Conservation (phyloP, 2,888 invertebrate species). For the Merodon equestris region DNA sequence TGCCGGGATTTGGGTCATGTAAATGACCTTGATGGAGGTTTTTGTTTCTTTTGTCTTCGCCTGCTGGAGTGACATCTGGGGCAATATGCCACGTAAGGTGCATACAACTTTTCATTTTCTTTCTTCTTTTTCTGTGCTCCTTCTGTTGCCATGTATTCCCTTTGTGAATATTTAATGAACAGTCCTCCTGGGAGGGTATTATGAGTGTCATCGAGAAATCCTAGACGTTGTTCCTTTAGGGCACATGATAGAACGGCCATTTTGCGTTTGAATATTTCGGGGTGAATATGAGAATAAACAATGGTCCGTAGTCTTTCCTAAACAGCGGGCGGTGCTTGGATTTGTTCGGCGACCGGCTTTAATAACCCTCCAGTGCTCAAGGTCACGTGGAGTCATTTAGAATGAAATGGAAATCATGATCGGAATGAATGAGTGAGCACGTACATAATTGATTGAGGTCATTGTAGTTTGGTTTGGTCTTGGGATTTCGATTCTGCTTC, state of each 20-base stretch:
- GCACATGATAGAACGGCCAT: background rate
- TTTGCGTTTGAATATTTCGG: background rate
- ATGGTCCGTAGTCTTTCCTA: no score
- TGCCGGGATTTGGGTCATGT: constrained; percentile 53
- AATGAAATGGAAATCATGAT: background rate
- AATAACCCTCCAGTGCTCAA: no score
- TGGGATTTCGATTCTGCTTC: background rate
- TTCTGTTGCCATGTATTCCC: constrained; percentile 14
- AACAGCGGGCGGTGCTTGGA: no score
- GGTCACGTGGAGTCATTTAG: background rate
- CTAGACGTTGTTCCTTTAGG: background rate
- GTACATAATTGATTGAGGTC: no score
- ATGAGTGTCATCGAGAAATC: no score
- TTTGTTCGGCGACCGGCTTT: no score
- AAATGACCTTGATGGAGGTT: constrained; percentile 8
- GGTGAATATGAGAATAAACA: no score
- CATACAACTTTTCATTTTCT: constrained; percentile 25
- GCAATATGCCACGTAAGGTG: constrained; percentile 56
- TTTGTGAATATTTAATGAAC: constrained; percentile 28
- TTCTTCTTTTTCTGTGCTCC: background rate
- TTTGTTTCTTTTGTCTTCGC: constrained; percentile 8
- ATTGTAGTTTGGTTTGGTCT: background rate
- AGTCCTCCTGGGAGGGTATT: no score
- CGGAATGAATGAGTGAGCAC: no score
- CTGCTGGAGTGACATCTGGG: constrained; percentile 44